Evolutionary conservation across 2,113 vertebrate species (phyloP), one percentile per base, ranked within the genome.

Genomic region (Ptilorrhoa leucosticta): DNA sequence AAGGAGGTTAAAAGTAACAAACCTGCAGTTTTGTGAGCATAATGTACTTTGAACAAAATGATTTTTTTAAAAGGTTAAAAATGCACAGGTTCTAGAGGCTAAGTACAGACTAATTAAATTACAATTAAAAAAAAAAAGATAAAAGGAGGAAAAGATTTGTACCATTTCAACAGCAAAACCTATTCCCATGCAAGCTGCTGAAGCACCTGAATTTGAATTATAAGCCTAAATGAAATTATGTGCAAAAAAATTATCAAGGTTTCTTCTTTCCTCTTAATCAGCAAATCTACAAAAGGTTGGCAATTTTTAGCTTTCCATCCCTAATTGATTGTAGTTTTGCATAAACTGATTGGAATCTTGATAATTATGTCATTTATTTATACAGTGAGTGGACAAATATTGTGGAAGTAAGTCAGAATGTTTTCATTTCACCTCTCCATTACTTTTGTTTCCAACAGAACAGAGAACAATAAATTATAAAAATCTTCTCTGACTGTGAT

Each of bases 1-100:
- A 60, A 28, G 6, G 7, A 45, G 12, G 4, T 56, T 85, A 51
- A 69, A 76, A 73, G 20, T 15, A 77, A 39, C 20, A 69, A 88
- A 76, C 5, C 4, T 51, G 13, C 1, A 63, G 24, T 53, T 77
- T 65, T 73, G 12, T 54, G 20, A 63, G 7, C 21, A 31, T 66
- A 3, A 9, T 51, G 28, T 85, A 30, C 39, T 73, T 83, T 14
- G 7, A 88, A 78, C 2, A 78, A 89, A 86, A 45, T 19, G 0
- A 19, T 9, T 53, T 66, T 91, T 78, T 72, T 12, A 83, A 83
- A 30, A 4, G 1, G 7, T 60, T 35, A 58, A 65, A 88, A 83
- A 8, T 0, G 0, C 20, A 66, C 35, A 66, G 3, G 9, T 23
- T 69, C 27, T 45, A 87, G 28, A 44, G 8, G 10, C 2, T 9